Conservation (phyloP, 2,113 vertebrate species). For the Epinephelus lanceolatus region DNA sequence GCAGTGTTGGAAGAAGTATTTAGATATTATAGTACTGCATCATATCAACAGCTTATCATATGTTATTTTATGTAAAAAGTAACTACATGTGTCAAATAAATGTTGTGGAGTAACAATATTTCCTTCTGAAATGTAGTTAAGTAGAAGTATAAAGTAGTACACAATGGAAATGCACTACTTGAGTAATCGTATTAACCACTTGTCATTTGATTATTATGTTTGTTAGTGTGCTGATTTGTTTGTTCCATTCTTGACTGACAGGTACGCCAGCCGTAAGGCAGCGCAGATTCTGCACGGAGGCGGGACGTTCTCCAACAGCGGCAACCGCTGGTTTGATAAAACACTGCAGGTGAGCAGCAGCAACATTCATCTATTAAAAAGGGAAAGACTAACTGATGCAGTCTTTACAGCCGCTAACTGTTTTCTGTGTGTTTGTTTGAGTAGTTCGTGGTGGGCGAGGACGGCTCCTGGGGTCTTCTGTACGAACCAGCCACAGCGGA, state of each 20-base stretch:
- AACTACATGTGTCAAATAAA: neutral
- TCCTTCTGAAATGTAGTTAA: neutral
- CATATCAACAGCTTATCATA: neutral
- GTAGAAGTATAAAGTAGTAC: neutral
- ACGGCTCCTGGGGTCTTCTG: conserved; percentile 89
- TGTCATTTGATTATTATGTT: neutral
- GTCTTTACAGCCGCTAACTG: neutral
- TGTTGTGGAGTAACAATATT: neutral
- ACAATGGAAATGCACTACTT: neutral
- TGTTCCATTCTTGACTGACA: conserved; percentile 60
- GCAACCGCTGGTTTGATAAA: conserved; percentile 92
- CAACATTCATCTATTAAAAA: neutral
- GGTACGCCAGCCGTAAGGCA: conserved; percentile 87
- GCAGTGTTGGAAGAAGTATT: too few species aligned
- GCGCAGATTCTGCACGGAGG: conserved; percentile 90
- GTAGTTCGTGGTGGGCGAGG: conserved; percentile 90
- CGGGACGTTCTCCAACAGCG: conserved; percentile 89
- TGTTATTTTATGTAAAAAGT: neutral
- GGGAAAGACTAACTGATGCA: rapidly evolving
- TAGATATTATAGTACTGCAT: neutral
- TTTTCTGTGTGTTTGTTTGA: conserved; percentile 11
- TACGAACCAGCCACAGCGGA: conserved; percentile 89
- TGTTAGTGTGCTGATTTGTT: neutral
- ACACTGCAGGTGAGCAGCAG: conserved; percentile 85
- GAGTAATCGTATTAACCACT: neutral